phyloP scores from a whole-genome alignment of 2,888 invertebrate genomes.

The Polyploca ridens region DNA sequence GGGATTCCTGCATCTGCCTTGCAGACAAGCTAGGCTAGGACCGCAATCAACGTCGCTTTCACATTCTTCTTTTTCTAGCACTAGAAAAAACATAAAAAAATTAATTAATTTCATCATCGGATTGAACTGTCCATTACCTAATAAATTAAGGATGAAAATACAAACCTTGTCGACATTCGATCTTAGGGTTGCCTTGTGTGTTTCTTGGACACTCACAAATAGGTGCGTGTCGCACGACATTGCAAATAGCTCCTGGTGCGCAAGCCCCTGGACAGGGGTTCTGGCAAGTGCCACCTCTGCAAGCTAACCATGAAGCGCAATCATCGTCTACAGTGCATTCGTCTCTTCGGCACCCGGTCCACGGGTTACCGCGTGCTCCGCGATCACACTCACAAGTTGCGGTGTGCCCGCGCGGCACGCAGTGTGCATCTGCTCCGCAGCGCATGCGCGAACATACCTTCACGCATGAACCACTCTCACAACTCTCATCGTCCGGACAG shows the following conservation, averaged over 20 bases:
- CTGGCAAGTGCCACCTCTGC: constrained; percentile 90
- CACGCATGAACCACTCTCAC: constrained; percentile 91
- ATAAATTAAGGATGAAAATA: constrained; percentile 9
- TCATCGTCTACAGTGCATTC: constrained; percentile 91
- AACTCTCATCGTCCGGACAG: constrained; percentile 92
- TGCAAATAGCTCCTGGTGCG: constrained; percentile 90
- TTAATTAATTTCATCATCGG: constrained; percentile 10
- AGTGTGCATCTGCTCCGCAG: constrained; percentile 92
- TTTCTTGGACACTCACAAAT: constrained; percentile 93
- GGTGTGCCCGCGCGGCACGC: constrained; percentile 90
- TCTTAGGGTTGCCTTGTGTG: constrained; percentile 90
- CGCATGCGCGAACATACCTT: constrained; percentile 92
- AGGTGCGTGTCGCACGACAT: constrained; percentile 90
- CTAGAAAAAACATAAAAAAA: constrained; percentile 43
- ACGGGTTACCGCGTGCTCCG: constrained; percentile 91
- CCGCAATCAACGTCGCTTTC: constrained; percentile 93
- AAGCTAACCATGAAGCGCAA: constrained; percentile 91
- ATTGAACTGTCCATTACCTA: background rate
- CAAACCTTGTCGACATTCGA: constrained; percentile 85
- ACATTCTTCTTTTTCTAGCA: constrained; percentile 86
- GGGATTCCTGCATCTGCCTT: constrained; percentile 91
- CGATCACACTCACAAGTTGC: constrained; percentile 91
- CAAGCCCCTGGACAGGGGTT: constrained; percentile 94
- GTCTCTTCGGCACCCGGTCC: constrained; percentile 89
- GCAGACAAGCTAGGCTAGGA: constrained; percentile 93